phyloP scores from a whole-genome alignment of 2,113 vertebrate species.

The Ciconia maguari region DNA sequence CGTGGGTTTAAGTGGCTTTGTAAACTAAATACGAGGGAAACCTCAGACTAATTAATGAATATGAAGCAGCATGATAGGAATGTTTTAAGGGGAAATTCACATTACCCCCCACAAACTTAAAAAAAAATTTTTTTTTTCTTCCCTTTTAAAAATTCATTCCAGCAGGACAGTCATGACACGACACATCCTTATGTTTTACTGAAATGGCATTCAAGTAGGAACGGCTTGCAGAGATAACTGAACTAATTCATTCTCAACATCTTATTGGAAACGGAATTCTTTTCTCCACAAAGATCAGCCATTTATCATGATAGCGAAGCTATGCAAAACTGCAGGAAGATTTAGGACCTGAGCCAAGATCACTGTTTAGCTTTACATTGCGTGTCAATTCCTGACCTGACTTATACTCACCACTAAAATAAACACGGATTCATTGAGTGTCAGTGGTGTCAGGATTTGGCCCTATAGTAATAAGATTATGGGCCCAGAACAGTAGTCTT shows the following conservation, averaged over 20 bases:
- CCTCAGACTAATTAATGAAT: slow-evolving; percentile 88
- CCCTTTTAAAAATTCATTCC: neutral
- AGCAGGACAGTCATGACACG: neutral
- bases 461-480: neutral
- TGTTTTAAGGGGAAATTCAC: slow-evolving; percentile 59
- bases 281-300: neutral
- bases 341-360: neutral
- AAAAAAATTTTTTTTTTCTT: neutral
- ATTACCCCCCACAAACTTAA: neutral
- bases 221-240: neutral
- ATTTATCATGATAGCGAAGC: neutral
- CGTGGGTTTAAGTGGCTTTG: slow-evolving; percentile 90
- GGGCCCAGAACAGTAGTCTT: neutral
- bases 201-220: neutral
- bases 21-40: slow-evolving; percentile 84
- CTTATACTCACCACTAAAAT: slow-evolving; percentile 6
- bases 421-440: neutral
- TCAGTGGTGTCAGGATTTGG: neutral
- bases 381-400: slow-evolving; percentile 5
- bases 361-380: neutral
- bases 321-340: slow-evolving; percentile 1
- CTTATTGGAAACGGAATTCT: neutral
- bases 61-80: slow-evolving; percentile 76
- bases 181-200: neutral
- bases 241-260: neutral